Percentiles rank a stretch among this genome's conserved stretches.
Conservation (phyloP, 1,140 invertebrate species). For the Capitella teleta region DNA sequence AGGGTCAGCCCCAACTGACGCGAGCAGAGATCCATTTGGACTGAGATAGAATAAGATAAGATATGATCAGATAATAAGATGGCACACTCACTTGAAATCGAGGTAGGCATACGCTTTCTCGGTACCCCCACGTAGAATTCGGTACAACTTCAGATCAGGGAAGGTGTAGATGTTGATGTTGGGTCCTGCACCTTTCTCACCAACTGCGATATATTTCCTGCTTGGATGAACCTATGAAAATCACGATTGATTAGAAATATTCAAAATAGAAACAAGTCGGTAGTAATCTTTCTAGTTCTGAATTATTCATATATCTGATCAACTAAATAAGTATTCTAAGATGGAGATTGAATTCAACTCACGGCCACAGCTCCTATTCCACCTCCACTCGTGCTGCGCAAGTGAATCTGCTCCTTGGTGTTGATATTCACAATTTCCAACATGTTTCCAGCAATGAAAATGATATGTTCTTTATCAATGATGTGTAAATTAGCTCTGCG, state of each 20-base stretch:
- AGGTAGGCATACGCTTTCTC: constrained; percentile 57
- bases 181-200: constrained; percentile 55
- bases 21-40: constrained; percentile 62
- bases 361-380: constrained; percentile 70
- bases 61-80: too few species aligned
- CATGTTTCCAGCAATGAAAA: constrained; percentile 69
- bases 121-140: constrained; percentile 62
- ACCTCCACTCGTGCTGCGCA: constrained; percentile 59
- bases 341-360: constrained; percentile 22
- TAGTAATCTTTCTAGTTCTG: too few species aligned
- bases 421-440: constrained; percentile 62
- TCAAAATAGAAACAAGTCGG: too few species aligned
- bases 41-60: constrained; percentile 42
- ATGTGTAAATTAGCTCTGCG: constrained; percentile 67
- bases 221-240: constrained; percentile 48
- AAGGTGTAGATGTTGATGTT: constrained; percentile 71
- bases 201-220: constrained; percentile 64
- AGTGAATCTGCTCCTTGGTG: constrained; percentile 51
- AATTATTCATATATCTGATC: too few species aligned
- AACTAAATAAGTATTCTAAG: too few species aligned
- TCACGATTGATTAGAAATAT: too few species aligned
- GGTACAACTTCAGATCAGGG: constrained; percentile 61
- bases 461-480: constrained; percentile 57
- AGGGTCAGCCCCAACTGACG: constrained; percentile 69
- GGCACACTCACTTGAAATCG: constrained; percentile 59